Conservation (phyloP, 2,113 vertebrate genomes). For the Chaenocephalus aceratus region DNA sequence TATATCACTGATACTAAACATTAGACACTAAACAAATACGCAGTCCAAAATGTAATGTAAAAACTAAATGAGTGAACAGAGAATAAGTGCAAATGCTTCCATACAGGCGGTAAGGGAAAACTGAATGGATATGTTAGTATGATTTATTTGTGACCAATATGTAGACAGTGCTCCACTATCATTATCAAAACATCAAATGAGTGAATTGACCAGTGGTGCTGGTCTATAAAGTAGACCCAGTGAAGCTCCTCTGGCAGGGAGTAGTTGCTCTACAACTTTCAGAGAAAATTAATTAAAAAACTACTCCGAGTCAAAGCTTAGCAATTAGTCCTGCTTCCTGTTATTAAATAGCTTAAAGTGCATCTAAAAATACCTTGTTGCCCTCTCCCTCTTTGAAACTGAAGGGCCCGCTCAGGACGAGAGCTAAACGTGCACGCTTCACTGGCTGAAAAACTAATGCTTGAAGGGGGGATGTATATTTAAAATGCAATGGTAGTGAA, state of each 20-base stretch:
- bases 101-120: not conserved
- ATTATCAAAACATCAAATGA: not conserved
- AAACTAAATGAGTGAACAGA: not conserved
- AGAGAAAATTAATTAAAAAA: not conserved
- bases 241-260: not conserved
- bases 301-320: not conserved
- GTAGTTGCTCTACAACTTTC: not conserved
- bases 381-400: conserved; percentile 14
- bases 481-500: not conserved
- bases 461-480: not conserved
- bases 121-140: not conserved
- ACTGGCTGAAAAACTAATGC: not conserved
- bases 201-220: not conserved
- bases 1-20: not conserved
- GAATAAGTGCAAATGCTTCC: not conserved
- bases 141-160: not conserved
- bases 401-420: conserved; percentile 22
- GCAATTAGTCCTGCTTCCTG: not conserved
- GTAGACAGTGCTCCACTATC: not conserved
- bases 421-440: conserved; percentile 21
- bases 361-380: conserved; percentile 44
- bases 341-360: conserved; percentile 12
- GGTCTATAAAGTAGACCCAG: not conserved
- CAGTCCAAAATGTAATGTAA: not conserved
- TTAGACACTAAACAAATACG: not conserved